Conservation (phyloP, 2,888 invertebrate genomes). For the Ametastegia equiseti region DNA sequence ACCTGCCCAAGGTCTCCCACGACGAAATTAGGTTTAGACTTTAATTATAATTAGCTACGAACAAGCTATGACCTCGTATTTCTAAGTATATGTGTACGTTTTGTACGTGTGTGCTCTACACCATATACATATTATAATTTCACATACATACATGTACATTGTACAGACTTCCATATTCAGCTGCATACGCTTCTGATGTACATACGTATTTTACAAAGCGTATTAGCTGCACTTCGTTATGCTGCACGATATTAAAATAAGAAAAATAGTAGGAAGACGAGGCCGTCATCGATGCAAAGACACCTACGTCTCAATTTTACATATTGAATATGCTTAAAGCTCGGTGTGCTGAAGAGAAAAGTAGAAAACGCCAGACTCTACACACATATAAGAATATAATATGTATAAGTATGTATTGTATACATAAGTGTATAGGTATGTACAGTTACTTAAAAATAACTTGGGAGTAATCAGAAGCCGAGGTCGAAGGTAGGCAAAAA, state of each 20-base stretch:
- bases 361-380: neutral
- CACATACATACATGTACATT: neutral
- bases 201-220: neutral
- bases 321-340: constrained; percentile 16
- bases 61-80: constrained; percentile 12
- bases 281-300: constrained; percentile 6
- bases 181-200: neutral
- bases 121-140: neutral
- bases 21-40: constrained; percentile 3
- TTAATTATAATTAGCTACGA: constrained; percentile 32
- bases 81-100: neutral
- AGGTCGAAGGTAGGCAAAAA: neutral
- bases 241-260: neutral
- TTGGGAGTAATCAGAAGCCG: neutral
- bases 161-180: constrained; percentile 17
- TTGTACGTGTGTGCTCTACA: too few relatives aligned
- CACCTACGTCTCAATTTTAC: constrained; percentile 15
- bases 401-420: neutral
- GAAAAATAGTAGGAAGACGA: neutral
- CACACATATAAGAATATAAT: too few relatives aligned
- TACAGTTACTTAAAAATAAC: constrained; percentile 30
- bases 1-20: constrained; percentile 21
- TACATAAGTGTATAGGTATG: neutral
- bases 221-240: constrained; percentile 21
- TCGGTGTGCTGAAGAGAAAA: neutral